Evolutionary conservation across 1,140 invertebrate genomes (phyloP).

Genomic region (Lepidurus apus): DNA sequence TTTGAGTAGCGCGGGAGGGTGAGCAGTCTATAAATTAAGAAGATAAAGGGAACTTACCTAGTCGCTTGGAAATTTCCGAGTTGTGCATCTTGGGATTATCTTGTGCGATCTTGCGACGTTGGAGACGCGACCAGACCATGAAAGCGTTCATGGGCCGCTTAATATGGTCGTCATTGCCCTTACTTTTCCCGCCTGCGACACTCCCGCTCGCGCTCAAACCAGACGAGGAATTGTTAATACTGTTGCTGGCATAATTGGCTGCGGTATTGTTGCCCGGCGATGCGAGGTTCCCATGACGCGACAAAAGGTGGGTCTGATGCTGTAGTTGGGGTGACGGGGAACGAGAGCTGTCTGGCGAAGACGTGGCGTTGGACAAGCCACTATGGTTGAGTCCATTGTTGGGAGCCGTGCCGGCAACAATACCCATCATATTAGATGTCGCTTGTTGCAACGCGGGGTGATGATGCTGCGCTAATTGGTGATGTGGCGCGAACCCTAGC

Average conservation of each 20-base stretch:
- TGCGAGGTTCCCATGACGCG: constrained; percentile 23
- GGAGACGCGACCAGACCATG: constrained; percentile 68
- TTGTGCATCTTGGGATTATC: constrained; percentile 98
- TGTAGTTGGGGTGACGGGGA: constrained; percentile 26
- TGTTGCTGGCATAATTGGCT: constrained; percentile 16
- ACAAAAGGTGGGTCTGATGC: constrained; percentile 22
- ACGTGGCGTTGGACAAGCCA: constrained; percentile 27
- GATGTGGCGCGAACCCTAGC: constrained; percentile 21
- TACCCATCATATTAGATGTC: constrained; percentile 23
- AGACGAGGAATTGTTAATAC: background rate
- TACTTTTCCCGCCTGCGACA: constrained; percentile 25
- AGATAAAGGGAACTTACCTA: constrained; percentile 58
- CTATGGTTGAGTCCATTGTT: constrained; percentile 27
- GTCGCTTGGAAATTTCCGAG: constrained; percentile 87
- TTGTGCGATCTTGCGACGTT: constrained; percentile 81
- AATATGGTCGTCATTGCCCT: constrained; percentile 49
- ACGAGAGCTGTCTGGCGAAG: constrained; percentile 30
- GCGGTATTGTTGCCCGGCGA: constrained; percentile 1
- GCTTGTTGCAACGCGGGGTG: constrained; percentile 25
- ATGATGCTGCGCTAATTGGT: constrained; percentile 28
- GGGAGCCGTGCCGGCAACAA: constrained; percentile 2
- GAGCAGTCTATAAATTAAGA: no score
- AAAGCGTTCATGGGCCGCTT: constrained; percentile 65
- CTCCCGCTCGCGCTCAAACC: background rate
- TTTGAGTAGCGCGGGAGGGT: background rate